Conservation (phyloP, 1,140 invertebrate genomes). For the Neotoxoptera formosana region DNA sequence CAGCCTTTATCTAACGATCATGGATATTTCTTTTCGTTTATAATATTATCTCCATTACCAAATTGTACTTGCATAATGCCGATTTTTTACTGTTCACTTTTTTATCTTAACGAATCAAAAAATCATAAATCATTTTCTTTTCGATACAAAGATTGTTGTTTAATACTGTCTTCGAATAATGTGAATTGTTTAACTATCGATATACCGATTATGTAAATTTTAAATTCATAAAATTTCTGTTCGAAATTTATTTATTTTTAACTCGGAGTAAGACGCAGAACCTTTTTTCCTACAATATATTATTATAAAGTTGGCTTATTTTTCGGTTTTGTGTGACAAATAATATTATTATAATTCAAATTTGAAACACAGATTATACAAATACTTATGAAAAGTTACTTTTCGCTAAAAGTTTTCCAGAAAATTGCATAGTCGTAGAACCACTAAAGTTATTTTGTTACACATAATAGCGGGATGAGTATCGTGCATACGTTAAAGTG, state of each 20-base stretch:
- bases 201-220: neutral
- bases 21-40: neutral
- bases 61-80: neutral
- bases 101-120: neutral
- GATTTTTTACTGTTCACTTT: neutral
- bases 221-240: neutral
- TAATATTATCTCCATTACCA: slow-evolving; percentile 2
- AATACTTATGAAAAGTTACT: neutral
- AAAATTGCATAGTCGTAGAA: too few species aligned
- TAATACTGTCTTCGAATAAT: neutral
- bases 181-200: neutral
- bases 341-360: too few species aligned
- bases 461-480: neutral
- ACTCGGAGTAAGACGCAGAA: neutral
- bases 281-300: neutral
- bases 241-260: neutral
- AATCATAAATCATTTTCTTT: neutral
- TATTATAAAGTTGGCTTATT: neutral
- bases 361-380: neutral
- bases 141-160: neutral
- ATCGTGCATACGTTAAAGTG: neutral
- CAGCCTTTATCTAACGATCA: neutral
- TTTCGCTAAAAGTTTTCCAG: neutral
- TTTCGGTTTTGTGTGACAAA: too few species aligned
- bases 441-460: neutral